Percentiles rank a stretch among this genome's conserved stretches.
Evolutionary conservation across 1,140 invertebrate species (phyloP).

Genomic region (Coelopa frigida): DNA sequence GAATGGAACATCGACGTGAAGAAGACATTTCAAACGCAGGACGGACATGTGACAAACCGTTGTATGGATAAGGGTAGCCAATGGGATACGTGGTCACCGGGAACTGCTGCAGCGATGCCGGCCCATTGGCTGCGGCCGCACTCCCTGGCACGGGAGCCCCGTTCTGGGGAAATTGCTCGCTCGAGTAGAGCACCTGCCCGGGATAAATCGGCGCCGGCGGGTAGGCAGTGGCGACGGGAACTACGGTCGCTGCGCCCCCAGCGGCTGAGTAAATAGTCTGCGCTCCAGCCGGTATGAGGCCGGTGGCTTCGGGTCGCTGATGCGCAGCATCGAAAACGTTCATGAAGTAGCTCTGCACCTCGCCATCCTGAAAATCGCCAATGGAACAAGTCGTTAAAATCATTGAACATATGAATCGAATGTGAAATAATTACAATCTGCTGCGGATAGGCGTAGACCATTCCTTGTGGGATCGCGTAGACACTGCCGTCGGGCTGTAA

Average conservation of each 20-base stretch:
- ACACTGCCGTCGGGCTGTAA: slow-evolving; percentile 41
- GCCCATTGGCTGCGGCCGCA: slow-evolving; percentile 11
- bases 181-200: slow-evolving; percentile 37
- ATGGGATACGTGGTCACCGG: slow-evolving; percentile 43
- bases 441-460: slow-evolving; percentile 42
- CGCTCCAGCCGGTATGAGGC: slow-evolving; percentile 27
- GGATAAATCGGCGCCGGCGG: slow-evolving; percentile 37
- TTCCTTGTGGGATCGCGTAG: slow-evolving; percentile 42
- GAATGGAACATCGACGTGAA: background rate
- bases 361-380: slow-evolving; percentile 30
- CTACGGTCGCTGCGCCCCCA: slow-evolving; percentile 30
- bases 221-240: slow-evolving; percentile 35
- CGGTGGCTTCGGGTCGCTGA: slow-evolving; percentile 23
- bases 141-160: slow-evolving; percentile 8
- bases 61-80: slow-evolving; percentile 39
- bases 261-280: slow-evolving; percentile 39
- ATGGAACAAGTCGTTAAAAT: no score
- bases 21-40: background rate
- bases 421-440: slow-evolving; percentile 30
- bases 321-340: slow-evolving; percentile 42
- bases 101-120: slow-evolving; percentile 30
- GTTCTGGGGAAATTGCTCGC: slow-evolving; percentile 27
- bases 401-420: background rate
- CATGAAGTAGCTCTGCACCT: slow-evolving; percentile 42
- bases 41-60: slow-evolving; percentile 15